phyloP scores from a whole-genome alignment of 2,797 vertebrate genomes.

The Poeciliopsis gracilis region DNA sequence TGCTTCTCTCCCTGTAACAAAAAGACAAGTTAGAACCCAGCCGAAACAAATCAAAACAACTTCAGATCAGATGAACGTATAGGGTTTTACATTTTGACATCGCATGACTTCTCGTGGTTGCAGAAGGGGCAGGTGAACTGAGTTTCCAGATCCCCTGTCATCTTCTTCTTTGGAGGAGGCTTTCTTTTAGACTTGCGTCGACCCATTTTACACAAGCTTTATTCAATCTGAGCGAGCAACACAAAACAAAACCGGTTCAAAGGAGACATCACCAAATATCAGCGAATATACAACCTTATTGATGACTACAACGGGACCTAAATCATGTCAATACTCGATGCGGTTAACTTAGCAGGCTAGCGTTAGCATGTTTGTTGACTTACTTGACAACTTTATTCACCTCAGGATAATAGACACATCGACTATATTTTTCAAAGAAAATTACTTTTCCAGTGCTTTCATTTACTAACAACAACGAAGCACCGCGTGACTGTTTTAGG shows the following conservation, averaged over 20 bases:
- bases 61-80: neutral
- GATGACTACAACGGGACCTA: neutral
- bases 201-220: conserved; percentile 79
- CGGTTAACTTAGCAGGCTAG: conserved; percentile 50
- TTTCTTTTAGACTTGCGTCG: conserved; percentile 94
- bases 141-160: conserved; percentile 90
- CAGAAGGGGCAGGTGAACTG: conserved; percentile 97
- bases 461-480: rapidly evolving
- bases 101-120: conserved; percentile 95
- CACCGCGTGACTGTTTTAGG: rapidly evolving
- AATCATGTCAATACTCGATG: neutral
- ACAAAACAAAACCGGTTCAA: neutral
- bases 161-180: conserved; percentile 92
- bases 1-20: conserved; percentile 87
- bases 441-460: rapidly evolving
- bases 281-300: neutral
- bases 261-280: neutral
- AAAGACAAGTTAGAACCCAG: neutral
- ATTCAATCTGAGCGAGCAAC: conserved; percentile 13
- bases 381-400: neutral
- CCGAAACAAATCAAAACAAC: neutral
- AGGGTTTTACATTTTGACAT: conserved; percentile 90
- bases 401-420: neutral
- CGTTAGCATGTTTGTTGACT: conserved; percentile 61
- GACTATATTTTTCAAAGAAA: neutral